Base-by-base conservation (phyloP, 2,888 invertebrate species). In the Lochmaea capreae region DNA sequence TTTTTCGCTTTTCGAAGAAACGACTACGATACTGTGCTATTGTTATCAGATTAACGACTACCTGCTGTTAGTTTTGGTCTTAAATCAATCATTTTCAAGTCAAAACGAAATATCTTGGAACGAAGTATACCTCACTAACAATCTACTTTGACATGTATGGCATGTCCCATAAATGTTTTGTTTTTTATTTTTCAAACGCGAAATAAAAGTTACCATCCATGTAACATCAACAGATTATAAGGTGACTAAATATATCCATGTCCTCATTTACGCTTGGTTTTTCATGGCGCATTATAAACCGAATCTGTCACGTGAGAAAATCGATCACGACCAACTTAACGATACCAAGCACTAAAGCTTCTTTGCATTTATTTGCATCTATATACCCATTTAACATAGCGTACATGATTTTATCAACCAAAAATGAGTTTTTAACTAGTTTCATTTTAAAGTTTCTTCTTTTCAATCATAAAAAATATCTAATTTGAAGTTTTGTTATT, bases 251-350 rank as follows among this genome's bases (percentile, higher is more conserved):
- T 26, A 52, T 39, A 66, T 66, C 39, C 66, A 66, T 57, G 46
- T 66, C 39, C 57, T 18, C 57, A 66, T 66, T 66, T 57, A 66
- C 57, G 52, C 52, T 65, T 49, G 66, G 18, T 66, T 42, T 66
- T 66, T 42, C 39, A 54, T 66, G 66, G 66, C 66, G 66, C 66
- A 57, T 57, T 57, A 57, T 68, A 61, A 18, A 54, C 68, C 69
- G 68, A 68, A 74, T 58, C 74, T 67, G 72, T 75, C 75, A 72
- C 72, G 73, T 76, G 76, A 61, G 70, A 26, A 73, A 73, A 76
- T 76, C 76, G 76, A 76, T 76, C 71, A 70, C 61, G 67, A 54
- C 71, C 66, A 61, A 66, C 39, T 66, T 57, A 57, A 57, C 42
- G 42, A 66, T 65, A 57, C 66, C 66, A 66, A 66, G 66, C 52